phyloP scores from a whole-genome alignment of 2,113 vertebrate species.

The Phocoena phocoena region DNA sequence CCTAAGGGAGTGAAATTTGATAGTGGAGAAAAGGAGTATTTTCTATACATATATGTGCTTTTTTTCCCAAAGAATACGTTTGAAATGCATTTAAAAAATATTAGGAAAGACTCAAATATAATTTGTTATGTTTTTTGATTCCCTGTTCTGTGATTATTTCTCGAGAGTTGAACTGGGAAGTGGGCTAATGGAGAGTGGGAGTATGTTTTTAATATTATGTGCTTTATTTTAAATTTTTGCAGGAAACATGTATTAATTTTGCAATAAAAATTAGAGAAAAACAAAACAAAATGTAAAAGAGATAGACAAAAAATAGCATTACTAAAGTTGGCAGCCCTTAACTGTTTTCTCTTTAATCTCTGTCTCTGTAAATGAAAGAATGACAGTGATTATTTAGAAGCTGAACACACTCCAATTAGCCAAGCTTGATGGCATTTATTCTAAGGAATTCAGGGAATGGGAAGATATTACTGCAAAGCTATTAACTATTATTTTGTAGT shows the following conservation, averaged over 20 bases:
- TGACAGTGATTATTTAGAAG: not conserved
- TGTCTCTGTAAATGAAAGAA: not conserved
- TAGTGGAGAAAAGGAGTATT: not conserved
- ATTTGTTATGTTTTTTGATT: not conserved
- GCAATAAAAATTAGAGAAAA: not conserved
- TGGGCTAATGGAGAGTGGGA: not conserved
- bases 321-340: not conserved
- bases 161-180: not conserved
- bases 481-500: slow-evolving; percentile 40
- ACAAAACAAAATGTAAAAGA: not conserved
- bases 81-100: not conserved
- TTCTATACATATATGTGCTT: not conserved
- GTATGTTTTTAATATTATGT: not conserved
- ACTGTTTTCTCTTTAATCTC: slow-evolving; percentile 59
- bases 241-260: not conserved
- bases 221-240: not conserved
- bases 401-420: not conserved
- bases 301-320: not conserved
- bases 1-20: not conserved
- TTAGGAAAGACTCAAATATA: not conserved
- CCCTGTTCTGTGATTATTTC: not conserved
- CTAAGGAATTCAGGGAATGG: not conserved
- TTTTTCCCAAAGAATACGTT: not conserved
- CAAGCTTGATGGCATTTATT: slow-evolving; percentile 12
- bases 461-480: not conserved